Conservation (phyloP, 1,140 invertebrate species). For the Scaptodrosophila lebanonensis region DNA sequence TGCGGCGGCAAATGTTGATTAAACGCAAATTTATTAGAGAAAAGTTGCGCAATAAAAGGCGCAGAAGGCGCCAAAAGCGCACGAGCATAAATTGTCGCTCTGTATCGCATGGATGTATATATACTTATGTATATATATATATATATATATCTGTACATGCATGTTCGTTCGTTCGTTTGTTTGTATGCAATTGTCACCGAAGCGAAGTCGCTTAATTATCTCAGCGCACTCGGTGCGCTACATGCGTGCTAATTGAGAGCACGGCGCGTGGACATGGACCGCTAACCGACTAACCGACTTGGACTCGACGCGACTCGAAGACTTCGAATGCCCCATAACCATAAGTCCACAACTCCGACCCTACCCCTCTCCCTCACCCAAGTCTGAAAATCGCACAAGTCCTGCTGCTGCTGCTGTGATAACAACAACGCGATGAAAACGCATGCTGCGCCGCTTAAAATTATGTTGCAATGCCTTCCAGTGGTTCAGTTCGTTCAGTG, state of each 20-base stretch:
- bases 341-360: too few species aligned
- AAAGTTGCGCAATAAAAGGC: constrained; percentile 52
- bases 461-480: constrained; percentile 62
- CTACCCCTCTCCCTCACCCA: too few species aligned
- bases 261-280: constrained; percentile 5
- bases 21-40: constrained; percentile 62
- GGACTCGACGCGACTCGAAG: too few species aligned
- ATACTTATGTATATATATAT: too few species aligned
- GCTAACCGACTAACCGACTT: constrained; percentile 43
- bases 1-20: constrained; percentile 47
- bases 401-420: constrained; percentile 65
- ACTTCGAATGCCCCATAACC: too few species aligned
- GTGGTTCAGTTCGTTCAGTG: too few species aligned
- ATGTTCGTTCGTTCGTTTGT: too few species aligned
- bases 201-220: constrained; percentile 59
- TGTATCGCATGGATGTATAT: constrained; percentile 69
- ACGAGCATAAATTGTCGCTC: constrained; percentile 64
- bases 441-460: constrained; percentile 68
- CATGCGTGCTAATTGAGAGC: constrained; percentile 71
- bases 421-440: constrained; percentile 70
- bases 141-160: too few species aligned
- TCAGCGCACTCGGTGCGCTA: constrained; percentile 47
- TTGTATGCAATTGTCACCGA: too few species aligned
- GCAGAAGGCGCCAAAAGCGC: not conserved
- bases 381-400: too few species aligned